A percentile compares a stretch with the other conserved stretches of the same genome.
These are phyloP conservation scores for Trachythela sp. DNA, from an alignment of 64 coral and sea anemone species.

Conservation along the genomic window DNA sequence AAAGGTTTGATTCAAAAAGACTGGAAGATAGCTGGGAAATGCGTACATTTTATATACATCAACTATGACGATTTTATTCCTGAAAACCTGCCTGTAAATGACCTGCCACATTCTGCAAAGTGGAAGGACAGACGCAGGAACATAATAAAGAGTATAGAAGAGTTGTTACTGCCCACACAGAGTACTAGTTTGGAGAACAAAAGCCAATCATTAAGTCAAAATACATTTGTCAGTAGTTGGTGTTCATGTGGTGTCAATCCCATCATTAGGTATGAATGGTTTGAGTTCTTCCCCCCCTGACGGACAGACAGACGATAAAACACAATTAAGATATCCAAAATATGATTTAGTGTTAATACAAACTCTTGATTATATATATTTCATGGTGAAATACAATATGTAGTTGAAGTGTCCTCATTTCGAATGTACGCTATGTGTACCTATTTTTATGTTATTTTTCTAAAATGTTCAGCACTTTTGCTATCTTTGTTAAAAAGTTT, in stretches of 20 bases:
- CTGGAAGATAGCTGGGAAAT: neutral
- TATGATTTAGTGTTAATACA: too few species aligned
- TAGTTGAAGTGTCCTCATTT: neutral
- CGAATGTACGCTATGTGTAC: neutral
- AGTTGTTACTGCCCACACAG: neutral
- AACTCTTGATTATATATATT: too few species aligned
- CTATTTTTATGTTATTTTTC: neutral
- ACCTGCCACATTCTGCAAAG: neutral
- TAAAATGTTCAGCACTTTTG: neutral
- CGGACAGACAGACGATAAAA: neutral
- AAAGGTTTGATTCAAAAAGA: slow-evolving; percentile 49
- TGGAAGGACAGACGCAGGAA: neutral
- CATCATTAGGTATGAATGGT: neutral
- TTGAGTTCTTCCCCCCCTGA: neutral
- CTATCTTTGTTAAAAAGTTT: neutral
- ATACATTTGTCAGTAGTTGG: neutral
- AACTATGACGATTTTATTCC: slow-evolving; percentile 87
- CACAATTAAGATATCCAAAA: too few species aligned
- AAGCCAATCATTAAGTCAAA: neutral
- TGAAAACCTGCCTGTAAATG: slow-evolving; percentile 49
- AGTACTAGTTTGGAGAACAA: neutral
- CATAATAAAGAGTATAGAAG: neutral
- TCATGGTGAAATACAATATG: neutral
- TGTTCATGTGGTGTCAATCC: neutral
- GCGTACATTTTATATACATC: slow-evolving; percentile 50